Conservation (phyloP, 2,797 vertebrate species). For the Ptychadena robeensis region DNA sequence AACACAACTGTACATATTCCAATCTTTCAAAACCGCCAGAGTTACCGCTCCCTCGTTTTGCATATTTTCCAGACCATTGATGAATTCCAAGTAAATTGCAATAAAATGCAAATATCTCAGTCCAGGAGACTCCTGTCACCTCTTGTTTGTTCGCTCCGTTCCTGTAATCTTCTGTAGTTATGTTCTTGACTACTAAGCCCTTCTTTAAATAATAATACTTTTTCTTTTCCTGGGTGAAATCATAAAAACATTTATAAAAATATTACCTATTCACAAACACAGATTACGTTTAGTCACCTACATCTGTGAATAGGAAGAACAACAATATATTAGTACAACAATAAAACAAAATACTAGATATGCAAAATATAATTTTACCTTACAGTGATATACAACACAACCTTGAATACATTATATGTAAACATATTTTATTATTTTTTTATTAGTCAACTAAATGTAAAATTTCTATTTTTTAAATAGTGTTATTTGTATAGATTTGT, state of each 20-base stretch:
- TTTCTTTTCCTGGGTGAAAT: conserved; percentile 9
- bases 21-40: conserved; percentile 33
- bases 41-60: conserved; percentile 39
- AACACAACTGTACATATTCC: conserved; percentile 35
- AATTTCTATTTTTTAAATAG: too few species aligned
- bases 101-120: conserved; percentile 57
- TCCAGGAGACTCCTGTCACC: conserved; percentile 48
- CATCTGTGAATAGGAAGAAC: too few species aligned
- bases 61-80: conserved; percentile 60
- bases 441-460: too few species aligned
- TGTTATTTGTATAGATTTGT: too few species aligned
- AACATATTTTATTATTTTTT: too few species aligned
- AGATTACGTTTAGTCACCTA: conserved; percentile 6
- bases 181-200: conserved; percentile 12
- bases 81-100: conserved; percentile 59
- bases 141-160: conserved; percentile 51
- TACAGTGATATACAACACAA: too few species aligned
- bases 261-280: conserved; percentile 3
- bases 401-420: too few species aligned
- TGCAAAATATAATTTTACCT: too few species aligned
- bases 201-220: conserved; percentile 11
- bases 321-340: too few species aligned
- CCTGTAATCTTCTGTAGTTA: conserved; percentile 44
- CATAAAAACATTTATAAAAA: not conserved
- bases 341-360: too few species aligned